Evolutionary conservation across 2,113 vertebrate genomes (phyloP).

Genomic region (Actenoides lindsayi): DNA sequence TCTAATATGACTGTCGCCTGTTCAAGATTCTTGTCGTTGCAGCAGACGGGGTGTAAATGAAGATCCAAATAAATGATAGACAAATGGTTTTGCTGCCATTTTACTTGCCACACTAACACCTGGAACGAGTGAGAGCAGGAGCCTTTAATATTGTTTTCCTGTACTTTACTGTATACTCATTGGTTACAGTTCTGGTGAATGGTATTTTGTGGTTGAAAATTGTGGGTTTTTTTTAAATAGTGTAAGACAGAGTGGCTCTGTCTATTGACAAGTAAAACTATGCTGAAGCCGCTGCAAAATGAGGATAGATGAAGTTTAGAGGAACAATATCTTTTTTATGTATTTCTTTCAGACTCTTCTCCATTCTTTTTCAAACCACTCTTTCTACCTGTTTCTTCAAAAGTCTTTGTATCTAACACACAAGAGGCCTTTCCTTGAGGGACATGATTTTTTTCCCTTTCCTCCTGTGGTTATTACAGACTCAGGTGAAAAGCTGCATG

Average conservation of each 20-base stretch:
- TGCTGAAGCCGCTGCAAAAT: not conserved
- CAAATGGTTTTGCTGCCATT: not conserved
- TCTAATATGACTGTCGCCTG: not conserved
- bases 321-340: not conserved
- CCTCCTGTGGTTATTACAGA: not conserved
- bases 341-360: not conserved
- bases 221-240: not conserved
- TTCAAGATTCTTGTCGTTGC: not conserved
- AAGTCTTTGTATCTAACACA: not conserved
- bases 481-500: not conserved
- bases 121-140: not conserved
- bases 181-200: not conserved
- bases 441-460: not conserved
- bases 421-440: not conserved
- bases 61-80: not conserved
- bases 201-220: not conserved
- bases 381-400: not conserved
- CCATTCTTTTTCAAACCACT: not conserved
- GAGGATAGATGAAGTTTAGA: not conserved
- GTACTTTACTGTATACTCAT: not conserved
- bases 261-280: not conserved
- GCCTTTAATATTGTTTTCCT: not conserved
- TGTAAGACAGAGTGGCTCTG: not conserved
- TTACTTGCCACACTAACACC: not conserved
- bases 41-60: not conserved